Conservation (phyloP, 2,797 vertebrate species). For the Danio jaintianensis region DNA sequence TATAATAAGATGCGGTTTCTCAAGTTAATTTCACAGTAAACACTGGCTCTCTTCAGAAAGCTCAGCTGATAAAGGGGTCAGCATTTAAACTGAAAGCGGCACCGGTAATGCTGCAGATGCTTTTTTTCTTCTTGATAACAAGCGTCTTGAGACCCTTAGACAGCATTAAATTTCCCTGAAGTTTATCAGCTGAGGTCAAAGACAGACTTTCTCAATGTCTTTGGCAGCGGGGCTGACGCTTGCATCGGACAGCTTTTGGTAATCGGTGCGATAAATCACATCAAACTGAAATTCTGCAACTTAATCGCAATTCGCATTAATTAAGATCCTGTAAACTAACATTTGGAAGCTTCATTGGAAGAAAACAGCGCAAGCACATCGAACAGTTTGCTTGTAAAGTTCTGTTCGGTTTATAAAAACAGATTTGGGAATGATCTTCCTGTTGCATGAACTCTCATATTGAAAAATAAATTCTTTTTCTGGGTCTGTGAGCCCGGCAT, state of each 20-base stretch:
- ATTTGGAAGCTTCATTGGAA: conserved; percentile 6
- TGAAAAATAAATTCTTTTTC: background rate
- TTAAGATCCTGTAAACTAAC: background rate
- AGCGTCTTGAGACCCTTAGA: background rate
- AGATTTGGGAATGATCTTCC: background rate
- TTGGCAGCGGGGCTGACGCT: background rate
- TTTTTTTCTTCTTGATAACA: background rate
- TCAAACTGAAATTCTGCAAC: background rate
- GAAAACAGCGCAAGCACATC: background rate
- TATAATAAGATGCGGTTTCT: background rate
- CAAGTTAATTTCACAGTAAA: background rate
- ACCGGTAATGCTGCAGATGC: background rate
- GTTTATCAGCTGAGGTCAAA: background rate
- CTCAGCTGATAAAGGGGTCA: background rate
- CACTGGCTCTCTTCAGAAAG: background rate
- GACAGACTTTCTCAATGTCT: background rate
- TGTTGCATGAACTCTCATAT: background rate
- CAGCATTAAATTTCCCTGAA: background rate
- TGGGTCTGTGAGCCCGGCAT: background rate
- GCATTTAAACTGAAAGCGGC: background rate
- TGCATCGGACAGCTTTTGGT: background rate
- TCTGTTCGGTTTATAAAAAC: background rate
- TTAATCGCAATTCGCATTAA: background rate
- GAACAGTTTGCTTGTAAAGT: background rate
- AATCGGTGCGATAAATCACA: background rate